Evolutionary conservation across 1,140 invertebrate species (phyloP).

Genomic region (Sarcophaga bullata): DNA sequence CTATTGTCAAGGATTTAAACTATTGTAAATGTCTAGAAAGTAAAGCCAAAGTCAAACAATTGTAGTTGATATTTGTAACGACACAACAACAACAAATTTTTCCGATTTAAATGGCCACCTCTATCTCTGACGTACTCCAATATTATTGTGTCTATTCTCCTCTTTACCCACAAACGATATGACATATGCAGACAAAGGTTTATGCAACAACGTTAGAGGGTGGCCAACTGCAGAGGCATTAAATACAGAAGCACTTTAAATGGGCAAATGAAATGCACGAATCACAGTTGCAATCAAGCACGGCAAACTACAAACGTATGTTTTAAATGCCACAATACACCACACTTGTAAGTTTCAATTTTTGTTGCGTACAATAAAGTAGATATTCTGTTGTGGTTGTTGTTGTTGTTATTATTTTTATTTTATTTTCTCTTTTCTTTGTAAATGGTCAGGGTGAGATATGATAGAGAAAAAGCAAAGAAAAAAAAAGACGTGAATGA

Average conservation of each 20-base stretch:
- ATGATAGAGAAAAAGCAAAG: too few species aligned
- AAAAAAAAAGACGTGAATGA: too few species aligned
- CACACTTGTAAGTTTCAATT: not conserved
- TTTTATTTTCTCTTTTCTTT: not conserved
- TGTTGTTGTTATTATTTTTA: too few species aligned
- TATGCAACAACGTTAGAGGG: not conserved
- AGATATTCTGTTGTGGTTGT: not conserved
- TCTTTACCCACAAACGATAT: not conserved
- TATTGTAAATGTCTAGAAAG: not conserved
- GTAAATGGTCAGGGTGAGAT: not conserved
- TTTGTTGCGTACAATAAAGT: not conserved
- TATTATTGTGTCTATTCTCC: too few species aligned
- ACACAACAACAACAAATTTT: too few species aligned
- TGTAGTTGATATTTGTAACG: not conserved
- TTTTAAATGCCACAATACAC: not conserved
- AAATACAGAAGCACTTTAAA: not conserved
- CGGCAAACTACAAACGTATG: not conserved
- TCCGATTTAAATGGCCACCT: too few species aligned
- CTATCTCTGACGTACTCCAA: too few species aligned
- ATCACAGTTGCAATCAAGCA: not conserved
- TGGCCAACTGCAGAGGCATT: not conserved
- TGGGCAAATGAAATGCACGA: not conserved
- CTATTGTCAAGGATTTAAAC: constrained; percentile 21
- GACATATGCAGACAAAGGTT: constrained; percentile 14
- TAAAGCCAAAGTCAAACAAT: constrained; percentile 6